Evolutionary conservation across 1,140 invertebrate species (phyloP), one percentile per base, ranked within the genome.

Genomic region (Cotesia typhae): DNA sequence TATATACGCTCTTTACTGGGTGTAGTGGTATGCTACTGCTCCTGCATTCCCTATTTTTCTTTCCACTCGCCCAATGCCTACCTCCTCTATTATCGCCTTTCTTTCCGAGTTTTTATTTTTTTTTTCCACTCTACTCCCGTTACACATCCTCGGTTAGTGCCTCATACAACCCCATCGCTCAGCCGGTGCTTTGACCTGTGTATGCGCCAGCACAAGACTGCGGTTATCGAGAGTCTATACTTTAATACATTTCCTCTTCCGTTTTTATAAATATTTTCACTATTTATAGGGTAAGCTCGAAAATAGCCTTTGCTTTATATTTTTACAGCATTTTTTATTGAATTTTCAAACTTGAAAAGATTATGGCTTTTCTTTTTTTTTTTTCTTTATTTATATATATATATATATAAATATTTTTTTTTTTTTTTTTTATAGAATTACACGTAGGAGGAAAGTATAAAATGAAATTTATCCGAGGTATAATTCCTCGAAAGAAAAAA

Each of bases 11-110:
- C 6, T 10, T 47, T 47, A 10, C 41, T 9, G 41, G 6, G 41
- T 47, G 41, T 47, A 10, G 6, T 9, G 41, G 6, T 4, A 41
- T 12, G 53, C 14, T 68, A 55, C 53, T 41, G 38, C 41, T 47
- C 6, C 41, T 47, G 47, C 12, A 71, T 71, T 64, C 69, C 12
- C 66, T 57, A 71, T 71, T 71, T 41, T 5, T 52, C 60, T 64
- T 71, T 20, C 28, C 28, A 28, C 28, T 28, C 51, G 68, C 47
- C 14, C 47, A 38, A 57, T 55, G 28, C 66, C 51, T 68, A 61
- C 69, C 51, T 63, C 35, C n/a, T 28, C 37, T 41, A n/a, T 41
- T 20, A 28, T 64, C 61, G n/a, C 47, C 5, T 65, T 17, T 41
- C 28, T 28, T 28, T 28, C 28, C 28, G 28, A 28, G 28, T 36